Evolutionary conservation across 2,113 vertebrate genomes (phyloP), one percentile per base, ranked within the genome.

Genomic region (Jaculus jaculus): DNA sequence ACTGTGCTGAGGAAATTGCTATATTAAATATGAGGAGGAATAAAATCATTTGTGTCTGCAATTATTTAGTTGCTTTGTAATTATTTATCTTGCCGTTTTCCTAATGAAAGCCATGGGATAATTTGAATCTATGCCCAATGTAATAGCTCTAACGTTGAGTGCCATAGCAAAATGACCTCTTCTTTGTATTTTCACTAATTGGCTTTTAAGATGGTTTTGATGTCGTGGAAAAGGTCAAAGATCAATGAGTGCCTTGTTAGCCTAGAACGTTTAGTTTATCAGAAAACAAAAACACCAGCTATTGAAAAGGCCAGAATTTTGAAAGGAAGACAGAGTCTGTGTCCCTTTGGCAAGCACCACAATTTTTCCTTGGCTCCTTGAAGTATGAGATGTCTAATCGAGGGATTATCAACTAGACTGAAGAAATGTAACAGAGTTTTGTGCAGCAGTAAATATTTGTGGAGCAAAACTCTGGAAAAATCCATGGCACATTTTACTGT

Each of bases 361-460:
- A 97, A 88, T 97, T 97, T 97, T 98, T 96, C 92, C 95, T 97
- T 97, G 96, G 96, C 97, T 97, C 96, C 97, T 97, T 80, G 84
- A 96, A 97, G 93, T 95, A 97, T 95, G 94, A 97, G 92, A 96
- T 94, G 97, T 97, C 97, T 98, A 98, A 98, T 98, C 97, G 97
- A 96, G 96, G 96, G 98, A 98, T 98, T 98, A 98, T 98, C 97
- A 98, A 98, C 96, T 97, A 98, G 98, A 97, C 96, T 96, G 95
- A 97, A 97, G 97, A 98, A 98, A 97, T 97, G 97, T 94, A 98
- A 98, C 98, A 97, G 97, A 98, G 96, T 98, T 97, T 96, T 96
- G 80, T 96, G 96, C 94, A 96, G 84, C 91, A 92, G 94, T 98
- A 98, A 98, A 98, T 98, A 98, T 98, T 98, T 98, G 97, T 97